A percentile compares a stretch with the other conserved stretches of the same genome.
phyloP scores from a whole-genome alignment of 2,797 vertebrate genomes.

The Salarias fasciatus region DNA sequence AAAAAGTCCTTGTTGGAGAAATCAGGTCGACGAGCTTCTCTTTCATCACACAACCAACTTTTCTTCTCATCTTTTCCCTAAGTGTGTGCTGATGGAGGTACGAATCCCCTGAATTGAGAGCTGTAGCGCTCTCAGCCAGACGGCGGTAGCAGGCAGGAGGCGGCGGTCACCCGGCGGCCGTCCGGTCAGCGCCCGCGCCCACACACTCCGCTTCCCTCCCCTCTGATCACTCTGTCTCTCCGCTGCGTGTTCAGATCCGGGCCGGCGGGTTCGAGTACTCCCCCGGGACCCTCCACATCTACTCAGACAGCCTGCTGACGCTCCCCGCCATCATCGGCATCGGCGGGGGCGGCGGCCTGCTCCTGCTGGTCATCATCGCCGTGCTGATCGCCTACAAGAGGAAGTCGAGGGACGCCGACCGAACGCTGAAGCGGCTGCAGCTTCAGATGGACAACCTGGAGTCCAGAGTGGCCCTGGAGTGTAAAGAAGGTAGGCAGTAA shows the following conservation, averaged over 20 bases:
- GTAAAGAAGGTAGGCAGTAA: conserved; percentile 90
- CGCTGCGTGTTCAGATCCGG: conserved; percentile 84
- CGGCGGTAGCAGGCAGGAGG: too few species aligned
- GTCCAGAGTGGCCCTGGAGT: conserved; percentile 95
- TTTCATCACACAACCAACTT: conserved; percentile 66
- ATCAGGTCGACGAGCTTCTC: conserved; percentile 54
- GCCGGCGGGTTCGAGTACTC: conserved; percentile 95
- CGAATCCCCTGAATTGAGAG: conserved; percentile 11
- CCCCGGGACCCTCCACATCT: conserved; percentile 92
- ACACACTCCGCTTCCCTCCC: too few species aligned
- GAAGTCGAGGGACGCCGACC: conserved; percentile 95
- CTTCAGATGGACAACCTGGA: conserved; percentile 99
- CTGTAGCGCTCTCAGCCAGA: neutral
- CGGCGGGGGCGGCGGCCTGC: conserved; percentile 90
- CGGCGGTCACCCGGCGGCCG: too few species aligned
- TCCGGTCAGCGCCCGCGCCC: too few species aligned
- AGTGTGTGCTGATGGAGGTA: conserved; percentile 12
- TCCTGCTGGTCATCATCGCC: conserved; percentile 93
- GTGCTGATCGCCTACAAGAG: conserved; percentile 98
- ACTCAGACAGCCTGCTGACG: conserved; percentile 95
- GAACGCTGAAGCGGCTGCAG: conserved; percentile 94
- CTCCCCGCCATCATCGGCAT: conserved; percentile 95
- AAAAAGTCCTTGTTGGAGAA: conserved; percentile 47
- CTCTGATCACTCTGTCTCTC: too few species aligned
- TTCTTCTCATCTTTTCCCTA: conserved; percentile 5